Conservation (phyloP, 1,140 invertebrate species). For the Idris sp. region DNA sequence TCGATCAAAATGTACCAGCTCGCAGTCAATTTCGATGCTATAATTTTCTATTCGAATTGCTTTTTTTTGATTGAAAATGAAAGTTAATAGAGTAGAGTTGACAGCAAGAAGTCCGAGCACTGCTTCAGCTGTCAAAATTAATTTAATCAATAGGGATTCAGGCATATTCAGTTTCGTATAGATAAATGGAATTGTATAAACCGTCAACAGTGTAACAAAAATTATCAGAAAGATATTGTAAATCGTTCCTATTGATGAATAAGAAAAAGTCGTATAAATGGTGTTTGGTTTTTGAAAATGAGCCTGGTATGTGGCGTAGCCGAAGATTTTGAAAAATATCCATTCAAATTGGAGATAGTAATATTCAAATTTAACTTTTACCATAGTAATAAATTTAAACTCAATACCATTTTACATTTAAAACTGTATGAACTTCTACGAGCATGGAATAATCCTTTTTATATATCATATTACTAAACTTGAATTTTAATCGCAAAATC, state of each 20-base stretch:
- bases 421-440: no score
- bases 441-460: no score
- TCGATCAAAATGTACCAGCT: constrained; percentile 1
- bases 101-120: constrained; percentile 10
- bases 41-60: constrained; percentile 14
- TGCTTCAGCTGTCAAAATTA: constrained; percentile 16
- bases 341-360: constrained; percentile 8
- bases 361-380: no score
- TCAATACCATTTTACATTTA: no score
- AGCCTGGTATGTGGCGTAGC: constrained; percentile 13
- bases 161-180: not conserved
- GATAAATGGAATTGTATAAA: not conserved
- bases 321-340: constrained; percentile 20
- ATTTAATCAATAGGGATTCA: constrained; percentile 18
- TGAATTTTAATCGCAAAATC: no score
- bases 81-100: not conserved
- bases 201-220: not conserved
- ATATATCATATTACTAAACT: no score
- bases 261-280: not conserved
- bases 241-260: no score
- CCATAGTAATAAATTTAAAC: no score
- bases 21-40: constrained; percentile 11
- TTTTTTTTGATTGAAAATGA: not conserved
- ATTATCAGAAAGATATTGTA: constrained; percentile 8
- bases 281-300: not conserved